Evolutionary conservation across 92 coral and sea anemone genomes (phyloP).

Genomic region (Palythoa grandiflora): DNA sequence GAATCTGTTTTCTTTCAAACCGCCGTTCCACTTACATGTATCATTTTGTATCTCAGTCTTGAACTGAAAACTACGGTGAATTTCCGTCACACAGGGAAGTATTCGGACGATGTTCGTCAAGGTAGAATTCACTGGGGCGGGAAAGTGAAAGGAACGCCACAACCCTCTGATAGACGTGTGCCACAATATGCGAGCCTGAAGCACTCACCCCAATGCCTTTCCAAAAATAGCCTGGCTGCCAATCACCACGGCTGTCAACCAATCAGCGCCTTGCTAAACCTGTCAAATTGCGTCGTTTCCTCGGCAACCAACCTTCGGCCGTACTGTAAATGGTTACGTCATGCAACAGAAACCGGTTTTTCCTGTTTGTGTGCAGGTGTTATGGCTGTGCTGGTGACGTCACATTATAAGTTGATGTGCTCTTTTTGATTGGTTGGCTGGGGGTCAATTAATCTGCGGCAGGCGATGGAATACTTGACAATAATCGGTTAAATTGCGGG

Average conservation of each 20-base stretch:
- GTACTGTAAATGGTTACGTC: conserved; percentile 94
- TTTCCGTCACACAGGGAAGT: conserved; percentile 84
- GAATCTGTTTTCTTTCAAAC: conserved; percentile 31
- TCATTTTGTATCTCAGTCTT: conserved; percentile 65
- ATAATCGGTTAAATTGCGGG: conserved; percentile 80
- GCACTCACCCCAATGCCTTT: conserved; percentile 84
- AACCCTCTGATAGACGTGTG: conserved; percentile 98
- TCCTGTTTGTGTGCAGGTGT: conserved; percentile 97
- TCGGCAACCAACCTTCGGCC: conserved; percentile 77
- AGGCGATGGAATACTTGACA: conserved; percentile 82
- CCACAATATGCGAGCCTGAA: conserved; percentile 79
- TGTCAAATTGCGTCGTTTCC: conserved; percentile 84
- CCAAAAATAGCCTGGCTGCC: conserved; percentile 91
- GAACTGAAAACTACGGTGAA: conserved; percentile 65
- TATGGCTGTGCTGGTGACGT: conserved; percentile 92
- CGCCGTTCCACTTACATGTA: conserved; percentile 44
- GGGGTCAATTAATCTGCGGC: conserved; percentile 83
- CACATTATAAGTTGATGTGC: conserved; percentile 81
- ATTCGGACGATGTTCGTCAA: conserved; percentile 80
- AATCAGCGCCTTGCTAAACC: conserved; percentile 71
- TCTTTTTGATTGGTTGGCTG: conserved; percentile 83
- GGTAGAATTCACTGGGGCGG: conserved; percentile 97
- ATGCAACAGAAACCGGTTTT: conserved; percentile 90
- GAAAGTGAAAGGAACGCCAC: conserved; percentile 97
- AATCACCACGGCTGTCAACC: conserved; percentile 79